These are phyloP conservation scores for Sinocyclocheilus anophthalmus DNA, from an alignment of 2,113 vertebrate species.

Conservation along the genomic window DNA sequence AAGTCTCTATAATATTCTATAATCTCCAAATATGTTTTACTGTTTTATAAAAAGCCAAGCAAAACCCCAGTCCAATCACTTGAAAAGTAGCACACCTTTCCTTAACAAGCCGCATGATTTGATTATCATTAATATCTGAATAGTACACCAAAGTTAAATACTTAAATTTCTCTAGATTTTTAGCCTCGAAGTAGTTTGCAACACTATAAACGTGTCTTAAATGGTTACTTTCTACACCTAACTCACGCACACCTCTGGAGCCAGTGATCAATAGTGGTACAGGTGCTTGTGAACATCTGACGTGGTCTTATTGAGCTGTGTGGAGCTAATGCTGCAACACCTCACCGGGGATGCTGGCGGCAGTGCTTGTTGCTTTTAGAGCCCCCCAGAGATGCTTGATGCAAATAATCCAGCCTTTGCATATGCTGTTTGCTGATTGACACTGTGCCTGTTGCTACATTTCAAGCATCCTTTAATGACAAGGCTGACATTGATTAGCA, in stretches of 20 bases:
- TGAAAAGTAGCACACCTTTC: no score
- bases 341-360: neutral
- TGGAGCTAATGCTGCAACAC: conserved; percentile 3
- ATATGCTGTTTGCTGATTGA: conserved; percentile 23
- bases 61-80: no score
- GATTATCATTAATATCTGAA: no score
- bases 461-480: conserved; percentile 23
- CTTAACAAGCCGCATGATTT: no score
- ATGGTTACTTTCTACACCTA: neutral
- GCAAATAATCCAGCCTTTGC: neutral
- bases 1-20: no score
- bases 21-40: no score
- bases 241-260: neutral
- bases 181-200: neutral
- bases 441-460: conserved; percentile 17
- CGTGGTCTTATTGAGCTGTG: neutral
- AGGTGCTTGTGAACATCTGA: neutral
- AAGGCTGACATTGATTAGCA: conserved; percentile 37
- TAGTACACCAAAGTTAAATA: neutral
- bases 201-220: neutral
- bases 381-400: neutral
- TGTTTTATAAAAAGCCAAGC: no score
- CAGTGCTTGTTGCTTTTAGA: neutral
- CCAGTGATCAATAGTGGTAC: neutral
- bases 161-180: neutral